These are phyloP conservation scores for Choristoneura rosaceana DNA, from an alignment of 2,888 invertebrate genomes.

Conservation along the genomic window DNA sequence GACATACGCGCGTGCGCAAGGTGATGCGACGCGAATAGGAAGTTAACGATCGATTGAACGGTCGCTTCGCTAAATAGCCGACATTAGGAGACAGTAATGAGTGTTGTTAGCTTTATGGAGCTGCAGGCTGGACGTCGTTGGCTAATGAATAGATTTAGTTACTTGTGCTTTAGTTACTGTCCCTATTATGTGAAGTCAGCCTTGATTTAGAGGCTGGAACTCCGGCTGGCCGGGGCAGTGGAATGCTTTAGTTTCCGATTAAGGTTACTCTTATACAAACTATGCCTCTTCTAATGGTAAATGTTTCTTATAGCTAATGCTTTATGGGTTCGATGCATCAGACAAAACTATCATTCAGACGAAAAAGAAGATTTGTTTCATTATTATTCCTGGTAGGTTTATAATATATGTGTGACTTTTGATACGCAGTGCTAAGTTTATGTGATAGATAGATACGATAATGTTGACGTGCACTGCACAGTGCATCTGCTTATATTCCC, in stretches of 20 bases:
- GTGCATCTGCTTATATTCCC: too few relatives aligned
- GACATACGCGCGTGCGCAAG: constrained; percentile 60
- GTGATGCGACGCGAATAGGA: constrained; percentile 68
- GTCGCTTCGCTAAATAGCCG: constrained; percentile 63
- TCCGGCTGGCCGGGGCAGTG: background rate
- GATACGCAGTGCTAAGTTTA: too few relatives aligned
- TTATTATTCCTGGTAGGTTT: too few relatives aligned
- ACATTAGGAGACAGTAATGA: constrained; percentile 41
- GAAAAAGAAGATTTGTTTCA: too few relatives aligned
- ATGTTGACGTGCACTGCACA: too few relatives aligned
- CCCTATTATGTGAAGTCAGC: constrained; percentile 20
- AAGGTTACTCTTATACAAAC: background rate
- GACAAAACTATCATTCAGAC: too few relatives aligned
- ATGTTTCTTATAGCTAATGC: too few relatives aligned
- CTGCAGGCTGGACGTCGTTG: constrained; percentile 25
- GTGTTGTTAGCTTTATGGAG: constrained; percentile 41
- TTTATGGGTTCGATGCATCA: too few relatives aligned
- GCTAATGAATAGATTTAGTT: constrained; percentile 35
- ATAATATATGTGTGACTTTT: too few relatives aligned
- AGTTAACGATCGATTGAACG: constrained; percentile 72
- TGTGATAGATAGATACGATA: too few relatives aligned
- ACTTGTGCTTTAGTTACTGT: constrained; percentile 28
- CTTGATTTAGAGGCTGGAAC: constrained; percentile 12
- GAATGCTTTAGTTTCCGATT: background rate
- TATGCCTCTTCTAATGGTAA: too few relatives aligned